Evolutionary conservation across 2,797 vertebrate species (phyloP).

Genomic region (Periophthalmus magnuspinnatus): DNA sequence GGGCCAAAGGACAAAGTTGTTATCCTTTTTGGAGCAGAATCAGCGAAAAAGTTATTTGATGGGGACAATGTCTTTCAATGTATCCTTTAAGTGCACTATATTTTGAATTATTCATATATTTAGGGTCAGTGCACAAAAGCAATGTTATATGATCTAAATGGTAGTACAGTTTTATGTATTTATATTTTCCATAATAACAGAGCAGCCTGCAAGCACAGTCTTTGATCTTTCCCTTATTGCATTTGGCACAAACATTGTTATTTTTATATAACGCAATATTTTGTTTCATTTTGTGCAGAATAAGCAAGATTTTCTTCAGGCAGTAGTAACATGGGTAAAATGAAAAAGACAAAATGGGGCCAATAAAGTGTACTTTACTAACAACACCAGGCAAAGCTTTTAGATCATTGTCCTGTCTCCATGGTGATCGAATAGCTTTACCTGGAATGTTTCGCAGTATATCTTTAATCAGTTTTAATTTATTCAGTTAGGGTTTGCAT

Average conservation of each 20-base stretch:
- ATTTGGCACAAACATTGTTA: neutral
- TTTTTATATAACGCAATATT: neutral
- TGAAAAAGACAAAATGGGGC: neutral
- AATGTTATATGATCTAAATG: neutral
- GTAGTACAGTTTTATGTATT: neutral
- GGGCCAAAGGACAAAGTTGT: slow-evolving; percentile 10
- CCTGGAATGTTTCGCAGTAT: neutral
- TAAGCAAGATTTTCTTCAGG: neutral
- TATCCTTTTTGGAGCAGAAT: neutral
- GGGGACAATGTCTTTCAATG: neutral
- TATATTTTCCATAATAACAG: neutral
- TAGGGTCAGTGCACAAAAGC: neutral
- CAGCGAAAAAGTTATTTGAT: neutral
- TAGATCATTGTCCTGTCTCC: neutral
- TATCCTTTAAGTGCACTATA: neutral
- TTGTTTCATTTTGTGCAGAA: neutral
- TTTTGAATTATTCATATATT: neutral
- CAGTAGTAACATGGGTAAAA: neutral
- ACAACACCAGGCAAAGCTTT: no score
- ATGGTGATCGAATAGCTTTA: neutral
- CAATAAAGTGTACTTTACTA: neutral
- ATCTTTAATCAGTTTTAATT: neutral
- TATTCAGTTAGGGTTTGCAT: no score
- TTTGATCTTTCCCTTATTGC: neutral
- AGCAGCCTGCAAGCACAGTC: neutral